Evolutionary conservation across 1,140 invertebrate genomes (phyloP), one percentile per base, ranked within the genome.

Genomic region (Zophobas morio): DNA sequence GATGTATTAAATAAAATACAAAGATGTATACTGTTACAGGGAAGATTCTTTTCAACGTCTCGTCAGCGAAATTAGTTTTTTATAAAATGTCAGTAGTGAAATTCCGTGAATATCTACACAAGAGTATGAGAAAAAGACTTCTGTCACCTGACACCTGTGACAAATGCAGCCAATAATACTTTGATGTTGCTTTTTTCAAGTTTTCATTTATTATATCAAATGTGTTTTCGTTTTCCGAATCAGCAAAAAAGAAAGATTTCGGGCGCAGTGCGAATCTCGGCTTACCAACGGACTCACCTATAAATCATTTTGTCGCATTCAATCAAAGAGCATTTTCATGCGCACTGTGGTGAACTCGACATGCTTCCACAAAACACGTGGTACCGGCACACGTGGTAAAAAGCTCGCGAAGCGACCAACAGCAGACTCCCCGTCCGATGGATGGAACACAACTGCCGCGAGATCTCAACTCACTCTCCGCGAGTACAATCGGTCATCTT

Each of bases 401-500:
- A 77, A 63, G 49, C 70, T 80, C 60, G 78, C 75, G 79, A 81
- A 76, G 54, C 75, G 79, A 82, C 81, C 81, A 77, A 75, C 79
- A 77, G 78, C 78, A 78, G 76, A 80, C 75, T 79, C 57, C 74
- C 76, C 81, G 78, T 40, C 77, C 76, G 79, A 79, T 77, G 83
- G 78, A 78, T 81, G 79, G 79, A 76, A 79, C 81, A 82, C 79
- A 78, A 82, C 83, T 82, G 79, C 78, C 75, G 81, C 80, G 79
- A 77, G 80, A 83, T 82, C 77, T 77, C 76, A 76, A 75, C 74
- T 79, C 78, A 81, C 73, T 75, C 75, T 60, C 46, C 76, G 79
- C 78, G 63, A 71, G 78, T 77, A 79, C 79, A 81, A 77, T 84
- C 82, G 82, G 82, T 82, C 81, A 79, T 83, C 82, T 84, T 84